These are phyloP conservation scores for Elegia similella DNA, from an alignment of 2,888 invertebrate genomes.

Conservation along the genomic window DNA sequence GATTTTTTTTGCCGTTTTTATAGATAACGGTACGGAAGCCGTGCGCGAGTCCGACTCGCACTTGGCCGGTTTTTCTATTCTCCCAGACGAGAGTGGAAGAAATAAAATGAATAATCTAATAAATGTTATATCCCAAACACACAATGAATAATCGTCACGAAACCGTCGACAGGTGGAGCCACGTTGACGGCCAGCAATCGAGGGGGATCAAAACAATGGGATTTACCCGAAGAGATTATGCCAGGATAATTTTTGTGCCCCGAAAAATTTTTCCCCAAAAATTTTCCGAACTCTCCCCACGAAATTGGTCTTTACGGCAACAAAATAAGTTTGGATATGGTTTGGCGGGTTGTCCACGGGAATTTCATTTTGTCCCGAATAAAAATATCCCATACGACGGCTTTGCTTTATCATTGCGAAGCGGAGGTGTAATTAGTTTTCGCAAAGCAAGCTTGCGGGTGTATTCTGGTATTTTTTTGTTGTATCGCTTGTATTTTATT, in stretches of 20 bases:
- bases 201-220: slow-evolving; percentile 76
- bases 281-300: slow-evolving; percentile 12
- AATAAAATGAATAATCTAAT: background rate
- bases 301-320: slow-evolving; percentile 26
- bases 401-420: slow-evolving; percentile 81
- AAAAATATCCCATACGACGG: slow-evolving; percentile 79
- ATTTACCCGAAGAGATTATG: slow-evolving; percentile 77
- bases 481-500: background rate
- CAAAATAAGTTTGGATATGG: slow-evolving; percentile 30
- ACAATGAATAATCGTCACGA: background rate
- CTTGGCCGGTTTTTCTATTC: no score
- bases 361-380: slow-evolving; percentile 79
- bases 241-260: slow-evolving; percentile 73
- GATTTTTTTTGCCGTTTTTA: no score
- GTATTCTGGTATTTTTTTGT: slow-evolving; percentile 49
- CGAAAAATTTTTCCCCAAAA: slow-evolving; percentile 59
- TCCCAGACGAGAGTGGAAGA: no score
- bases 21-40: no score
- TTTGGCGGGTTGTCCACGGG: slow-evolving; percentile 29
- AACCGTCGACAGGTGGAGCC: slow-evolving; percentile 12
- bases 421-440: slow-evolving; percentile 78
- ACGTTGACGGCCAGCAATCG: slow-evolving; percentile 37
- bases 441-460: slow-evolving; percentile 56
- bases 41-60: no score
- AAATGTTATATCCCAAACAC: background rate